Percentiles rank a stretch among this genome's conserved stretches.
phyloP scores from a whole-genome alignment of 2,888 invertebrate genomes.

The Eupithecia subfuscata region DNA sequence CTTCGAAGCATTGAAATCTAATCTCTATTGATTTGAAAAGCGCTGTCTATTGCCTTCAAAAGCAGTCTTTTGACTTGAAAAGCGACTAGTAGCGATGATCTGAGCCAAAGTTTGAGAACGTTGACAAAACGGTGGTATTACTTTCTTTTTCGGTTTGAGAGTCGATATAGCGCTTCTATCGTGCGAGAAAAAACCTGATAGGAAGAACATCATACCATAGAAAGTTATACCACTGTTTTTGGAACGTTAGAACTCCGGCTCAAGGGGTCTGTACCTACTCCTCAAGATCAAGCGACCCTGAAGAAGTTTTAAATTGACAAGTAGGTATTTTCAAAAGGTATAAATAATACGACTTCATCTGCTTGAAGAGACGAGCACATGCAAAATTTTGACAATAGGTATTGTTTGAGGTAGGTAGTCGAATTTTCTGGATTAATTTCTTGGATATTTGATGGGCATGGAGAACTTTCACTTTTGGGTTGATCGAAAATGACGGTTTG shows the following conservation, averaged over 20 bases:
- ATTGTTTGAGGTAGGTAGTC: neutral
- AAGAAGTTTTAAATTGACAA: conserved; percentile 10
- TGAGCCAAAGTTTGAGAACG: neutral
- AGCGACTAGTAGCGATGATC: conserved; percentile 6
- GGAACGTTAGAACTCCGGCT: neutral
- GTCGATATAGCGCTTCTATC: neutral
- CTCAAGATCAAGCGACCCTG: conserved; percentile 44
- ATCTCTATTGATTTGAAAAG: neutral
- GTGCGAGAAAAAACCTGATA: neutral
- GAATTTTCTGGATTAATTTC: neutral
- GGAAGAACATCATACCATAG: neutral
- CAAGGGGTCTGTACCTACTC: neutral
- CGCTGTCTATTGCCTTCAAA: neutral
- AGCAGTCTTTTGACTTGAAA: neutral
- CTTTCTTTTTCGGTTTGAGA: neutral
- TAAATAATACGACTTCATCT: neutral
- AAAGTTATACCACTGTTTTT: neutral
- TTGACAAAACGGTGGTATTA: neutral
- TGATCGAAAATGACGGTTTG: neutral
- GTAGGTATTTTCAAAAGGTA: conserved; percentile 1
- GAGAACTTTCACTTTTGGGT: neutral
- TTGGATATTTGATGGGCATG: conserved; percentile 1
- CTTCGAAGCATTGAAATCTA: conserved; percentile 18
- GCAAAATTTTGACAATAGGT: neutral
- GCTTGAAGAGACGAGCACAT: conserved; percentile 1